These are phyloP conservation scores for Automeris io DNA, from an alignment of 2,888 invertebrate species.

Conservation along the genomic window DNA sequence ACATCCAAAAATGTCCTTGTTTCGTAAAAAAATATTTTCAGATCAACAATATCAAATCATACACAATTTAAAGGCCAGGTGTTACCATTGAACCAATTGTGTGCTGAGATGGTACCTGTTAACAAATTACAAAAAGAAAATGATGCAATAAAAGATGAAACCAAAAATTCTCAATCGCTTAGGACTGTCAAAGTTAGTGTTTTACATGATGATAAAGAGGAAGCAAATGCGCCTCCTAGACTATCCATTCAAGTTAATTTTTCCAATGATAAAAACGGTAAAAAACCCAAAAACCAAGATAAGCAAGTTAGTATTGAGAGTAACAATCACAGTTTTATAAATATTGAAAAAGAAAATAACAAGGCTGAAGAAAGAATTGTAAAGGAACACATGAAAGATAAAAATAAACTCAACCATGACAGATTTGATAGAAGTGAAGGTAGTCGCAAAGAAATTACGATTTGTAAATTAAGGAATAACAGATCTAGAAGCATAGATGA, in stretches of 20 bases:
- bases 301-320: conserved; percentile 23
- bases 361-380: conserved; percentile 7
- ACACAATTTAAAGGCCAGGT: conserved; percentile 38
- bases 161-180: conserved; percentile 28
- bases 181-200: conserved; percentile 46
- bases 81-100: conserved; percentile 22
- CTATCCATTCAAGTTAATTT: conserved; percentile 50
- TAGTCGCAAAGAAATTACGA: conserved; percentile 8
- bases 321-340: conserved; percentile 12
- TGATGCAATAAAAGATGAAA: conserved; percentile 42
- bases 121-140: conserved; percentile 61
- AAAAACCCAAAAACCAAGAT: conserved; percentile 27
- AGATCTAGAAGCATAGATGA: conserved; percentile 30
- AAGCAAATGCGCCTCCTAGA: conserved; percentile 18
- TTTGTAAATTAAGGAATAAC: conserved; percentile 12
- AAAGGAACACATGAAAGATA: conserved; percentile 13
- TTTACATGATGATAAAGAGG: conserved; percentile 25
- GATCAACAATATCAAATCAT: conserved; percentile 43
- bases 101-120: conserved; percentile 20
- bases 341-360: conserved; percentile 11
- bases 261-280: conserved; percentile 47
- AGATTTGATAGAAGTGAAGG: conserved; percentile 23
- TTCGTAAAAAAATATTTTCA: conserved; percentile 40
- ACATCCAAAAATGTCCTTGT: conserved; percentile 8
- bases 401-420: conserved; percentile 15